Conservation (phyloP, 2,113 vertebrate genomes). For the Aythya baeri region DNA sequence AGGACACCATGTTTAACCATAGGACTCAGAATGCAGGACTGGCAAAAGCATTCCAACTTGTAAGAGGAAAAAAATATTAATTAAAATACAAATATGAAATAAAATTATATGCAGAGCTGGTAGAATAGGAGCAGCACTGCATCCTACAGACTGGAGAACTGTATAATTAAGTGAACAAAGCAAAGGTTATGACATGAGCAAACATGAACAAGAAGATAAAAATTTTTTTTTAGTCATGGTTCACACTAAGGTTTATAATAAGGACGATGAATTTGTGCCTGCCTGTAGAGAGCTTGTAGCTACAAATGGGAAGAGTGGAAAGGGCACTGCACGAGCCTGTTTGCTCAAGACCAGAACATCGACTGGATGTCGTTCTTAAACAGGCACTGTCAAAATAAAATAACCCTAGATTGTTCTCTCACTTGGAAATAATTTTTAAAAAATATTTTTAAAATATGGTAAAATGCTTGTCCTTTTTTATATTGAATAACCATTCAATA, state of each 20-base stretch:
- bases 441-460: too few relatives aligned
- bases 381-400: neutral
- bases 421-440: neutral
- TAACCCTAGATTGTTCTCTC: neutral
- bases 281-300: neutral
- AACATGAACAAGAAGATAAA: rapidly evolving
- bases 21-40: neutral
- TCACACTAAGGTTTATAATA: neutral
- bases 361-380: neutral
- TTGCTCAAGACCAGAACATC: neutral
- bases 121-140: neutral
- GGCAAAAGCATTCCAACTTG: neutral
- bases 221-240: neutral
- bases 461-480: neutral
- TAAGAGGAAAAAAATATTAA: neutral
- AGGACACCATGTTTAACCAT: neutral
- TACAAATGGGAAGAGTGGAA: neutral
- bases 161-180: neutral
- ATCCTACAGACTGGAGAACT: neutral
- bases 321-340: neutral
- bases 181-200: neutral
- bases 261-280: neutral
- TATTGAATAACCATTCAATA: neutral
- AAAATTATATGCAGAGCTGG: neutral
- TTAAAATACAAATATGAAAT: too few relatives aligned